These are phyloP conservation scores for Sylvicola cinctus DNA, from an alignment of 2,888 invertebrate genomes.

Conservation along the genomic window DNA sequence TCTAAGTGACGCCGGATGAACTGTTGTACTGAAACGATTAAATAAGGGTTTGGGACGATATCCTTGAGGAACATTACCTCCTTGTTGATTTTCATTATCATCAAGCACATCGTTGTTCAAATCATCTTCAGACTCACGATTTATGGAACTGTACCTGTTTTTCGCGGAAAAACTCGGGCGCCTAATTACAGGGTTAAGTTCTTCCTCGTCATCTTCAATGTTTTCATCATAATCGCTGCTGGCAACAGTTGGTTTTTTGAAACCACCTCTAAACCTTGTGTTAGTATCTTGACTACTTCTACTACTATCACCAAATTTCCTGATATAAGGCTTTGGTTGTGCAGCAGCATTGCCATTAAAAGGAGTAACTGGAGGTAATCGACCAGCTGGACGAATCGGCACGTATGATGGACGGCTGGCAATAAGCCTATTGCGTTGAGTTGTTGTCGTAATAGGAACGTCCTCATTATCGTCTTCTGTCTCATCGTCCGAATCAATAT, in stretches of 20 bases:
- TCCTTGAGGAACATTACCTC: slow-evolving; percentile 6
- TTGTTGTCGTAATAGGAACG: not conserved
- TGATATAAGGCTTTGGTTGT: too few species aligned
- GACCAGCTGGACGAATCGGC: not conserved
- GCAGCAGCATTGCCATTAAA: too few species aligned
- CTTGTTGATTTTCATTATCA: slow-evolving; percentile 2
- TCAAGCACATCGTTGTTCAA: slow-evolving; percentile 2
- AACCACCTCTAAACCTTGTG: too few species aligned
- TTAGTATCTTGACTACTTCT: too few species aligned
- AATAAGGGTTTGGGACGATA: slow-evolving; percentile 10
- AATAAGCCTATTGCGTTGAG: too few species aligned
- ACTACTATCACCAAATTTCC: too few species aligned
- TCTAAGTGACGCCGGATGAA: slow-evolving; percentile 17
- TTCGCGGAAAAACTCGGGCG: slow-evolving; percentile 7
- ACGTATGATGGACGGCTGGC: too few species aligned
- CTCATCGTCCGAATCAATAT: not conserved
- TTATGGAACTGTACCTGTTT: slow-evolving; percentile 10
- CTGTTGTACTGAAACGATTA: slow-evolving; percentile 13
- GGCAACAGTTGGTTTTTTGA: too few species aligned
- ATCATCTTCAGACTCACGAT: too few species aligned
- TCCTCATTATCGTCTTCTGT: not conserved
- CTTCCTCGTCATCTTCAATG: too few species aligned
- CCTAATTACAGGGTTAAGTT: too few species aligned
- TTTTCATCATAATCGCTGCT: too few species aligned
- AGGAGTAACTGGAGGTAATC: not conserved